phyloP scores from a whole-genome alignment of 2,888 invertebrate species.

The Lithosia quadra region DNA sequence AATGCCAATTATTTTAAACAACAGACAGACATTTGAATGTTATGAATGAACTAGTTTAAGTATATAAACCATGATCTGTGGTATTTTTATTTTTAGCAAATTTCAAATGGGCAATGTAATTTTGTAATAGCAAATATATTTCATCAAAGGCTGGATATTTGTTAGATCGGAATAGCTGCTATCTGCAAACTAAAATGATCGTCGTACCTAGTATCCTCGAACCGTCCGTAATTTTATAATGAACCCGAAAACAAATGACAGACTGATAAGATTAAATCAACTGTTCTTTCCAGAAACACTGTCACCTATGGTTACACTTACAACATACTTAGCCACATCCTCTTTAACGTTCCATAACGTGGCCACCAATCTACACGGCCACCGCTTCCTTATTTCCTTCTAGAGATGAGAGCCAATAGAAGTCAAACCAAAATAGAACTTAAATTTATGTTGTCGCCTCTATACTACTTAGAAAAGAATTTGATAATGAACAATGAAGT shows the following conservation, averaged over 20 bases:
- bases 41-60: too few relatives aligned
- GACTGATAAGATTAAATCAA: background rate
- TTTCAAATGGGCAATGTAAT: background rate
- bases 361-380: background rate
- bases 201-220: background rate
- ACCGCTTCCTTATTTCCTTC: slow-evolving; percentile 2
- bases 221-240: background rate
- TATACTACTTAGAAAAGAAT: slow-evolving; percentile 16
- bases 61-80: too few relatives aligned
- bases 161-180: background rate
- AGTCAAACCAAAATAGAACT: background rate
- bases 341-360: background rate
- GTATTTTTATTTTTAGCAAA: background rate
- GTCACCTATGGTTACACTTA: slow-evolving; percentile 3
- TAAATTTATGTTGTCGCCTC: background rate
- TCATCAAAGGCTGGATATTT: background rate
- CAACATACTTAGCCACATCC: background rate
- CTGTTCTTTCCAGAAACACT: background rate
- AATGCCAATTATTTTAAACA: too few relatives aligned
- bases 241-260: background rate
- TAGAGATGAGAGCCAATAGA: background rate
- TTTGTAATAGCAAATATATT: background rate
- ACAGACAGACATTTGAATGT: too few relatives aligned
- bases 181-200: background rate
- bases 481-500: slow-evolving; percentile 11